phyloP scores from a whole-genome alignment of 2,113 vertebrate genomes.

The Eudyptes chrysolophus region DNA sequence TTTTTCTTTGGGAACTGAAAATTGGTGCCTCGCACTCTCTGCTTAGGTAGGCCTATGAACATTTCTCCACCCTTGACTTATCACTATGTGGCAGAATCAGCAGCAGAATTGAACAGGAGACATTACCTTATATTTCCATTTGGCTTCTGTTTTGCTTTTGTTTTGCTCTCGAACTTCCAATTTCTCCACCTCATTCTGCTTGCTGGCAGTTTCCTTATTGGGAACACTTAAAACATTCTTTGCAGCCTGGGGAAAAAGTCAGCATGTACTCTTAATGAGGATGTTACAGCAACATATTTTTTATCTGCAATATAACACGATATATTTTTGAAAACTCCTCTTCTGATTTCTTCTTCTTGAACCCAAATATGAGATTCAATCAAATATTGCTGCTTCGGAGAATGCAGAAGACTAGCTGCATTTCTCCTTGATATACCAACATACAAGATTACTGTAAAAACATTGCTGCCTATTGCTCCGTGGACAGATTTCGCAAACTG shows the following conservation, averaged over 20 bases:
- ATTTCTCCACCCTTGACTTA: neutral
- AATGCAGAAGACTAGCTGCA: neutral
- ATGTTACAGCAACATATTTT: neutral
- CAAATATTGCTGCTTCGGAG: neutral
- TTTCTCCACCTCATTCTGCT: conserved; percentile 89
- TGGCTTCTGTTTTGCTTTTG: conserved; percentile 96
- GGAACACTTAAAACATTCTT: conserved; percentile 87
- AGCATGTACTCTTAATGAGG: neutral
- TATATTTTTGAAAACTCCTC: neutral
- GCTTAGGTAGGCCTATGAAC: neutral
- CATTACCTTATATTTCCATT: conserved; percentile 99
- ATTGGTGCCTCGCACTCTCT: neutral
- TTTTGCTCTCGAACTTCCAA: conserved; percentile 94
- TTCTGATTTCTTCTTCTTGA: neutral
- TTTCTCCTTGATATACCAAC: neutral
- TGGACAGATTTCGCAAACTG: neutral
- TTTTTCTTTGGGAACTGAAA: neutral
- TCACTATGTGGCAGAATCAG: neutral
- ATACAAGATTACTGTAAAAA: neutral
- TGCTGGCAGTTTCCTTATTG: conserved; percentile 82
- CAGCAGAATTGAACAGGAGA: neutral
- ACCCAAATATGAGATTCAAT: neutral
- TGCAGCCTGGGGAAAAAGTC: conserved; percentile 75
- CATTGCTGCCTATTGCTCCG: neutral
- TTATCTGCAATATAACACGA: neutral